These are phyloP conservation scores for Neodiprion fabricii DNA, from an alignment of 1,140 invertebrate species.

Conservation along the genomic window DNA sequence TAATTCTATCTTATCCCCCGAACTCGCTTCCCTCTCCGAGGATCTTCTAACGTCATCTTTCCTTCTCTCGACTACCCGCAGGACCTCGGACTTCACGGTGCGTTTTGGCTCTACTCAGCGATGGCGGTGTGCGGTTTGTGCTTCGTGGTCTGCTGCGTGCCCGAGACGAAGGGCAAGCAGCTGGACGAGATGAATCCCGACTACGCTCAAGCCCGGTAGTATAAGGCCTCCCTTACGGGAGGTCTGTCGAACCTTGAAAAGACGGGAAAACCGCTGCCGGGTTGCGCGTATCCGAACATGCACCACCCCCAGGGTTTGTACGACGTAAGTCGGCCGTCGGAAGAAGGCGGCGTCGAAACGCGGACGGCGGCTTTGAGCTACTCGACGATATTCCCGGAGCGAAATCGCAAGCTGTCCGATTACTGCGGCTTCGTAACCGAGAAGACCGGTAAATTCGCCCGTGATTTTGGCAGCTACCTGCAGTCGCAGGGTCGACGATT, in stretches of 20 bases:
- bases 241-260: constrained; percentile 58
- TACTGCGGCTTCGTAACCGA: constrained; percentile 52
- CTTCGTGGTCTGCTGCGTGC: constrained; percentile 85
- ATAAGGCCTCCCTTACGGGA: constrained; percentile 61
- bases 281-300: constrained; percentile 53
- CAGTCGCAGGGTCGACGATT: constrained; percentile 20
- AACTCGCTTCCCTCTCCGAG: no score
- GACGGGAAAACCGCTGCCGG: constrained; percentile 53
- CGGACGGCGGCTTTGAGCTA: constrained; percentile 28
- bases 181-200: constrained; percentile 87
- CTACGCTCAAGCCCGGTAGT: constrained; percentile 65
- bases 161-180: constrained; percentile 88
- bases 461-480: constrained; percentile 35
- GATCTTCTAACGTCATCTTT: not conserved
- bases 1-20: constrained; percentile 6
- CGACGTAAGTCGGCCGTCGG: constrained; percentile 18
- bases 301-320: constrained; percentile 51
- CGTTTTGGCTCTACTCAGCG: constrained; percentile 89
- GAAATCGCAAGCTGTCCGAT: constrained; percentile 39
- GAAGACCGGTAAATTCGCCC: constrained; percentile 49
- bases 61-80: constrained; percentile 30
- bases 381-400: constrained; percentile 26
- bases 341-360: constrained; percentile 11
- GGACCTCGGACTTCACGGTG: constrained; percentile 77
- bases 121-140: constrained; percentile 83